A percentile compares a stretch with the other conserved stretches of the same genome.
These are phyloP conservation scores for Apodemia mormo DNA, from an alignment of 2,888 invertebrate genomes.

Conservation along the genomic window DNA sequence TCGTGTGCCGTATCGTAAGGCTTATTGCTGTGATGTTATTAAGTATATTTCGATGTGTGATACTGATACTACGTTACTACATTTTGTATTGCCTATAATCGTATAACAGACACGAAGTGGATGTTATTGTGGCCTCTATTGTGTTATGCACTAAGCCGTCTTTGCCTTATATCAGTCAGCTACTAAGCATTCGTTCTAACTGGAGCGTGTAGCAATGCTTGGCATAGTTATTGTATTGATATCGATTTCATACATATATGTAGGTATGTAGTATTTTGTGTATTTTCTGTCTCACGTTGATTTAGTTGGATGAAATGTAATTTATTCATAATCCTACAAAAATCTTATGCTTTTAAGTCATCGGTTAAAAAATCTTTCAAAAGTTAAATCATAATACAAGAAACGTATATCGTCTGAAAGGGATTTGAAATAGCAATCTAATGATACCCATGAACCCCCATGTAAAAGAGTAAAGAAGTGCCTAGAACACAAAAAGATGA, in stretches of 20 bases:
- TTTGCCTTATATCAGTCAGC: neutral
- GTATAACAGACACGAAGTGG: neutral
- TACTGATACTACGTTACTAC: constrained; percentile 58
- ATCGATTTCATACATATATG: constrained; percentile 25
- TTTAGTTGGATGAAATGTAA: neutral
- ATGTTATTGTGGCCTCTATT: neutral
- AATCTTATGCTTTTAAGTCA: no score
- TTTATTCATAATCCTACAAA: no score
- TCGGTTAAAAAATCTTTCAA: no score
- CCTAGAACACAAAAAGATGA: no score
- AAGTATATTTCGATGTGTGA: neutral
- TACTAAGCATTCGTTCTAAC: constrained; percentile 44
- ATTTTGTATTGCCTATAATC: constrained; percentile 51
- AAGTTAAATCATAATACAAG: no score
- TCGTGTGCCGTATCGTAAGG: constrained; percentile 63
- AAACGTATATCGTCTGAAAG: no score
- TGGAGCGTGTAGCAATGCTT: constrained; percentile 60
- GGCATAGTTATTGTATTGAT: constrained; percentile 30
- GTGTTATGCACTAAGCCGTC: neutral
- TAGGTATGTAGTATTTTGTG: neutral
- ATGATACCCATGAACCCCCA: no score
- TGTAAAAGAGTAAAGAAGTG: no score
- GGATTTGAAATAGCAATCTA: no score
- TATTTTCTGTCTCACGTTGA: neutral
- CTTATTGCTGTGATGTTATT: constrained; percentile 53